Percentiles rank a stretch among this genome's conserved stretches.
These are phyloP conservation scores for Megaceryle maxima DNA, from an alignment of 2,113 vertebrate species.

Conservation along the genomic window DNA sequence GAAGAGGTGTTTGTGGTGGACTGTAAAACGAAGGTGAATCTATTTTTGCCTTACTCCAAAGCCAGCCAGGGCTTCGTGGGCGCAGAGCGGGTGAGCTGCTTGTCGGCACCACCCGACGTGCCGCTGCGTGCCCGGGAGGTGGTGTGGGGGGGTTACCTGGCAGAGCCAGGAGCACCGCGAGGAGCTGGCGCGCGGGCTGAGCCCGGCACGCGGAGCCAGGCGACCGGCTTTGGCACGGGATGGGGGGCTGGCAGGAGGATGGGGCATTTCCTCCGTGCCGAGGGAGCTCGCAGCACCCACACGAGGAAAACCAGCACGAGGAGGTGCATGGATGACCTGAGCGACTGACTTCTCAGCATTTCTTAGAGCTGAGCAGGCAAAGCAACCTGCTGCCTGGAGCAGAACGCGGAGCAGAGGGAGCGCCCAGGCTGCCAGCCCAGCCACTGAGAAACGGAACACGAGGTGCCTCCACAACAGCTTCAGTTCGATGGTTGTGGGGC, in stretches of 20 bases:
- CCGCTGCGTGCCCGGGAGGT: neutral
- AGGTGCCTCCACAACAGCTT: neutral
- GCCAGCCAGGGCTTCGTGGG: accelerated
- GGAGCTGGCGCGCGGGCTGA: neutral
- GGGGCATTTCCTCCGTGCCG: accelerated
- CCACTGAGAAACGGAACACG: accelerated
- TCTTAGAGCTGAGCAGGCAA: neutral
- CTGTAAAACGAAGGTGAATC: neutral
- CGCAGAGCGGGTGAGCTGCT: neutral
- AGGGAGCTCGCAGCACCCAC: accelerated
- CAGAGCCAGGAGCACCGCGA: neutral
- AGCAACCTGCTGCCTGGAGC: neutral
- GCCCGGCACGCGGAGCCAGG: neutral
- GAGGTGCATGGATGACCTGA: neutral
- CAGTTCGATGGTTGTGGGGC: neutral
- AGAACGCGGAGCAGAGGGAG: accelerated
- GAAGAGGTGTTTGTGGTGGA: neutral
- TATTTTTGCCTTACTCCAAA: neutral
- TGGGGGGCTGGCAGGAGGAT: neutral
- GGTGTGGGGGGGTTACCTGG: neutral
- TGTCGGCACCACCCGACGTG: neutral
- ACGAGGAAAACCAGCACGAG: neutral
- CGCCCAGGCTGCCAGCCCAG: neutral
- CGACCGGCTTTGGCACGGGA: neutral
- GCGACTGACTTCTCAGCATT: neutral